Base-by-base conservation (phyloP, 2,888 invertebrate genomes). In the Apomyelois bistriatella region DNA sequence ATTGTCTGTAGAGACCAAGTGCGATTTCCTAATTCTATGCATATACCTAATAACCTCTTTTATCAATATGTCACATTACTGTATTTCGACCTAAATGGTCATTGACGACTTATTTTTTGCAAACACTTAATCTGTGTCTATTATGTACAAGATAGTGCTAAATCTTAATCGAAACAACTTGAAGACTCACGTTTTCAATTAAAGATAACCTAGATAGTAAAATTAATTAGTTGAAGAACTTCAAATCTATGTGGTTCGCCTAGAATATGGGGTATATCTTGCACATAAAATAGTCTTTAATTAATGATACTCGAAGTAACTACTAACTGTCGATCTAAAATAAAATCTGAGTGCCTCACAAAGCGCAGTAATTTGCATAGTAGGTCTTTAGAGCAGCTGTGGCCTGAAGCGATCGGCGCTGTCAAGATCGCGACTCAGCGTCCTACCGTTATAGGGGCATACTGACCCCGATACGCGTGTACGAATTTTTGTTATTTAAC, bases 401-500 rank as follows among this genome's bases (percentile, higher is more conserved):
- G 17, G 55, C 48, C 54, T 17, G 36, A 47, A 49, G 47, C 53
- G 43, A 28, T 48, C 59, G 55, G 54, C 54, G 55, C 52, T 37
- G 57, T 46, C 52, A 58, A 48, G 58, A 60, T 63, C 55, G 48
- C 53, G 64, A 60, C 74, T 58, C 82, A 76, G 72, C 59, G 72
- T 79, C 72, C 68, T 75, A 81, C 87, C 84, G 85, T 76, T 69
- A 74, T 68, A 61, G 61, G 70, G 73, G 74, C 87, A 85, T 60
- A 83, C 81, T 88, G 79, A 85, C 88, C 85, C 65, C 82, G 80
- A 81, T 85, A 74, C 71, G 69, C 65, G 64, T 65, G 65, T 71
- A 64, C 69, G 59, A 71, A 22, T 74, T 74, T 67, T 72, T 72
- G 65, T 50, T 50, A 50, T 50, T 50, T 50, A 30, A 50, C 49